Conservation (phyloP, 2,888 invertebrate species). For the Andrena praecox region DNA sequence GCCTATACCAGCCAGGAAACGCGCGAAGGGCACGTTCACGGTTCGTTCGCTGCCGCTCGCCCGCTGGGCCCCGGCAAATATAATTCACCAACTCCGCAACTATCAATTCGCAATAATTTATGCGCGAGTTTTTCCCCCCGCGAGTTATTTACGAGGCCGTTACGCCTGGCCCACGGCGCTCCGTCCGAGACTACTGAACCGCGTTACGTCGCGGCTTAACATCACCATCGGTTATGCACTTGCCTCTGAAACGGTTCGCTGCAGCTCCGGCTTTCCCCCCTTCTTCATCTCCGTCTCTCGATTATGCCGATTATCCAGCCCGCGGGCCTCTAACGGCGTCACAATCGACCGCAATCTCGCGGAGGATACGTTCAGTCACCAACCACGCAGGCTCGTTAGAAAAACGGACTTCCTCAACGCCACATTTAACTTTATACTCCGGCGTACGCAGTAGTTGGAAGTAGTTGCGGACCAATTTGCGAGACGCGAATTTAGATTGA, state of each 20-base stretch:
- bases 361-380: not conserved
- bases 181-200: constrained; percentile 2
- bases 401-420: not conserved
- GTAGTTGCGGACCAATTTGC: not conserved
- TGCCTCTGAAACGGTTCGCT: not conserved
- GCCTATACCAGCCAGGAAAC: constrained; percentile 61
- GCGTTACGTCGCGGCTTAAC: constrained; percentile 23
- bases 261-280: not conserved
- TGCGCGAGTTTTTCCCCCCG: constrained; percentile 36
- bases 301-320: not conserved
- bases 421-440: not conserved
- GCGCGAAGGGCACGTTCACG: constrained; percentile 69
- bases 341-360: not conserved
- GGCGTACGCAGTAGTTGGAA: not conserved
- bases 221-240: not conserved
- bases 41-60: constrained; percentile 60
- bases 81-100: constrained; percentile 65
- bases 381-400: not conserved
- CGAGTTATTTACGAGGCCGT: constrained; percentile 52
- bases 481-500: not conserved
- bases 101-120: constrained; percentile 61
- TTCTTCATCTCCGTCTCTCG: not conserved
- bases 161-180: not conserved
- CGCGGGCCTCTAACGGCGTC: not conserved
- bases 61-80: constrained; percentile 48